Evolutionary conservation across 1,140 invertebrate genomes (phyloP), one percentile per base, ranked within the genome.

Genomic region (Potamilus streckersoni): DNA sequence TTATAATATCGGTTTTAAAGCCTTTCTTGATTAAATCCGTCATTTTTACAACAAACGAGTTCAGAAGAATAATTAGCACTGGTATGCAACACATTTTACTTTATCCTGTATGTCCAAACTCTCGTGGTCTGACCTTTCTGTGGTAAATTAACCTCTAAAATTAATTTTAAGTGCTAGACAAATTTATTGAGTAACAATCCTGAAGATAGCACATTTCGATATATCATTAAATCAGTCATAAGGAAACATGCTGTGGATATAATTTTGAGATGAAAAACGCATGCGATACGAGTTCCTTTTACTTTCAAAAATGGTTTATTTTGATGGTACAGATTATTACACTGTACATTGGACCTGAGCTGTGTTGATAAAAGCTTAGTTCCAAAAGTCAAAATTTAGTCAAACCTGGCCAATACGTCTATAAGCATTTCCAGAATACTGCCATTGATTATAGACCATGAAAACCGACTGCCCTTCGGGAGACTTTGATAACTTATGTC

Each of bases 371-470:
- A 57, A 55, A 13, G 8, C 3, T 66, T n/a, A 57, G 15, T 57
- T 56, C 8, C 20, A 15, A 23, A 70, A 60, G 20, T 19, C 60
- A 63, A 71, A 17, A 19, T 57, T 49, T 19, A 59, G 23, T 69
- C 63, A 69, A 71, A 85, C 84, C 83, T 85, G 84, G 56, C 81
- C 82, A 38, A 85, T 65, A 49, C 83, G 78, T 62, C 69, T 80
- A 70, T 81, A 84, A 55, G 70, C 74, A 75, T 74, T 79, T 76
- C 82, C 84, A 38, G 82, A 69, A 73, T 84, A 85, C 63, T 85
- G 84, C 84, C 84, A 85, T 71, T 82, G 77, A 73, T 85, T 80
- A 65, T 82, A 80, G n/a, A 82, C 75, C 60, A 78, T 72, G 66
- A 84, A 85, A 20, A 84, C 80, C 27, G 84, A 85, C 20, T 82